phyloP scores from a whole-genome alignment of 1,140 invertebrate species.

The Solen grandis region DNA sequence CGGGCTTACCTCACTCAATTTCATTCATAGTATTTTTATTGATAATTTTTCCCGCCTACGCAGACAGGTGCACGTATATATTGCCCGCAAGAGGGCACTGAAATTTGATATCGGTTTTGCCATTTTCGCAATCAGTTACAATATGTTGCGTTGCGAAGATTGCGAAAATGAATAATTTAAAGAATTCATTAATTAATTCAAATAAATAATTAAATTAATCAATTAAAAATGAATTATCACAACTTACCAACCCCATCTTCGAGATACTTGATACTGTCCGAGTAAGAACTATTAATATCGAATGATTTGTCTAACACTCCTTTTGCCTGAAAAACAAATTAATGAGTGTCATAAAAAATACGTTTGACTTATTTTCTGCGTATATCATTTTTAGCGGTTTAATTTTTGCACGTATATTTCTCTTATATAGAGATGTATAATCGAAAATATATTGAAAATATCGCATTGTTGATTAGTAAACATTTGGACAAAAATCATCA shows the following conservation, averaged over 20 bases:
- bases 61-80: neutral
- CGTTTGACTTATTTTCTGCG: too few relatives aligned
- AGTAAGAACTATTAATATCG: neutral
- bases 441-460: too few relatives aligned
- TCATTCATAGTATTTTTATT: too few relatives aligned
- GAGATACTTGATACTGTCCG: constrained; percentile 44
- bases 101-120: neutral
- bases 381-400: too few relatives aligned
- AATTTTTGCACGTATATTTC: too few relatives aligned
- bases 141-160: too few relatives aligned
- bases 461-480: too few relatives aligned
- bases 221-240: neutral
- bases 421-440: too few relatives aligned
- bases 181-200: neutral
- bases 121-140: neutral
- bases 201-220: neutral
- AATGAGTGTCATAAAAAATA: too few relatives aligned
- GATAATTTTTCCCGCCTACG: neutral
- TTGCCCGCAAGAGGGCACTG: neutral
- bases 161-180: too few relatives aligned
- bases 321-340: neutral
- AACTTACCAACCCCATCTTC: constrained; percentile 60
- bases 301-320: constrained; percentile 36
- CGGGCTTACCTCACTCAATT: too few relatives aligned
- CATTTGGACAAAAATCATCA: too few relatives aligned